Evolutionary conservation across 2,797 vertebrate species (phyloP), one percentile per base, ranked within the genome.

Genomic region (Pyrrhura leucotis): DNA sequence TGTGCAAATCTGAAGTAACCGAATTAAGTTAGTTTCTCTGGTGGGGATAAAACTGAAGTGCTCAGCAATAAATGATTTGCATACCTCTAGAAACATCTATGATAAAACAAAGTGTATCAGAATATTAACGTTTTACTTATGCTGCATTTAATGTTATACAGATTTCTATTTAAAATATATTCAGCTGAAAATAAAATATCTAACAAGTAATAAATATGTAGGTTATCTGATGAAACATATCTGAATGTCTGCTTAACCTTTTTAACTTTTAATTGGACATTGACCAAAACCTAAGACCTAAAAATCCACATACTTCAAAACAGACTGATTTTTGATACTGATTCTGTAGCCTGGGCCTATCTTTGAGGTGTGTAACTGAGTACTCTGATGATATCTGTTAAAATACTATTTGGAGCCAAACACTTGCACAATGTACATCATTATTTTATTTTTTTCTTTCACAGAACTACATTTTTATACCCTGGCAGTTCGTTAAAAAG

Each of bases 331-430:
- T 86, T 48, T 71, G n/a, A 72, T 66, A 73, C 28, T 7, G 47
- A 69, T 81, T 73, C 39, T 73, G 40, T 25, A 91, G 59, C 47
- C 63, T 79, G 56, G 37, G 65, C 87, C 33, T 9, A 4, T 85
- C 78, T 92, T 65, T 88, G 87, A 91, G 63, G 50, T 82, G 81
- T 23, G 14, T 26, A 81, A 88, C 31, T 5, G 33, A 89, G 50
- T 62, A 80, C 50, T 85, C 62, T 86, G 73, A 93, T 74, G 35
- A 29, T 84, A 84, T 78, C 85, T 86, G 31, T 59, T 79, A 54
- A 94, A 93, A 92, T 45, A 44, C 6, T 54, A 9, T 84, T 89
- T 89, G 35, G 39, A 94, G 39, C n/a, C 53, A 96, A 93, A 65
- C 13, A 87, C 45, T 89, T 87, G 48, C 33, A 87, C 40, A 80